These are phyloP conservation scores for Manis javanica DNA, from an alignment of 2,797 vertebrate genomes.

Conservation along the genomic window DNA sequence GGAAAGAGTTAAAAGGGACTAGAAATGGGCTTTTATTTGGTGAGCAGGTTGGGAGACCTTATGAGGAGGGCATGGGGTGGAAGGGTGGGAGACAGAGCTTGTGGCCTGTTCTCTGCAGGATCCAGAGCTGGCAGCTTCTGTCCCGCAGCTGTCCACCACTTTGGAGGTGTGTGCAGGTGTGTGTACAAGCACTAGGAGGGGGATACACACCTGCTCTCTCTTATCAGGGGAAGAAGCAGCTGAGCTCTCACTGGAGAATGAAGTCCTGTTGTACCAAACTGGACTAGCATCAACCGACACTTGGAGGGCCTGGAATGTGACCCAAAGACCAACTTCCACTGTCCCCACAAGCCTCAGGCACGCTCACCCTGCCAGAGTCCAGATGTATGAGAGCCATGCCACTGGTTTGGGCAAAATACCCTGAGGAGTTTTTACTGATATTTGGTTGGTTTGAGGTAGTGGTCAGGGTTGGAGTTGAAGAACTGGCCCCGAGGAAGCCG, in stretches of 20 bases:
- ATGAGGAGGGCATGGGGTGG: background rate
- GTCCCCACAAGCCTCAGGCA: background rate
- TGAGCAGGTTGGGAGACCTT: background rate
- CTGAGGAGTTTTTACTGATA: background rate
- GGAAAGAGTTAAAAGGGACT: background rate
- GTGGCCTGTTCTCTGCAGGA: background rate
- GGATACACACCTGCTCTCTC: background rate
- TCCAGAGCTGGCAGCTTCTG: background rate
- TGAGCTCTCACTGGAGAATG: background rate
- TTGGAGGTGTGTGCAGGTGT: background rate
- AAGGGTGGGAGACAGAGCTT: background rate
- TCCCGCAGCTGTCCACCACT: fast-evolving
- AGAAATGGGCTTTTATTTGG: background rate
- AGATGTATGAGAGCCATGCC: background rate
- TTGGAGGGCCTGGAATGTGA: no score
- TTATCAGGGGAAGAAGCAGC: background rate
- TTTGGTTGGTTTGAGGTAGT: background rate
- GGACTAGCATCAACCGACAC: no score
- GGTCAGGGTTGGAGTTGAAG: background rate
- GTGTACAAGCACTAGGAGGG: background rate
- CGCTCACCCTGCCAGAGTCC: background rate
- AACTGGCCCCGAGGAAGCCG: background rate
- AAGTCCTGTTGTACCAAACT: background rate
- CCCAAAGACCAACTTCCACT: background rate
- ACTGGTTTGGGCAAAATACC: background rate